Evolutionary conservation across 2,113 vertebrate genomes (phyloP).

Genomic region (Muntiacus muntjak): DNA sequence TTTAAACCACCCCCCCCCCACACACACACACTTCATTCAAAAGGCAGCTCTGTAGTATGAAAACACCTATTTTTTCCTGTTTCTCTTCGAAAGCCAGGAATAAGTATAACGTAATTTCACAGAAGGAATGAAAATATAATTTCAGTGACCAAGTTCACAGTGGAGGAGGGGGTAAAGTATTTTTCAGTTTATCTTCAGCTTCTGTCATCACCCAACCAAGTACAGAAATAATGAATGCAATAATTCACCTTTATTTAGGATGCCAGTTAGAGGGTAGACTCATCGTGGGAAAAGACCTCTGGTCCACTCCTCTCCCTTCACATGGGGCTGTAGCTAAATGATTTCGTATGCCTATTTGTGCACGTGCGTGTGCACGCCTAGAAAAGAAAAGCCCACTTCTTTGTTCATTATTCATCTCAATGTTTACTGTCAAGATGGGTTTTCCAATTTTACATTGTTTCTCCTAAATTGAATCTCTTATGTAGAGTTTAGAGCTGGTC

Average conservation of each 20-base stretch:
- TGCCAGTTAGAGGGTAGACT: neutral
- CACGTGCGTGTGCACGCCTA: accelerated
- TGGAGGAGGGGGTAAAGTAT: neutral
- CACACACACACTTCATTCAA: neutral
- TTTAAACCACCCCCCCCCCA: neutral
- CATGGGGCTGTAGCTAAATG: neutral
- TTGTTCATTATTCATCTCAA: slow-evolving; percentile 11
- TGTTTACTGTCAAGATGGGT: slow-evolving; percentile 44
- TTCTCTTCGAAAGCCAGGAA: neutral
- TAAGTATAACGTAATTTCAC: slow-evolving; percentile 10
- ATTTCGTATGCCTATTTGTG: neutral
- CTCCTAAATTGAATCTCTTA: slow-evolving; percentile 49
- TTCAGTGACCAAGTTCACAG: slow-evolving; percentile 19
- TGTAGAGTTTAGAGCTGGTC: slow-evolving; percentile 22
- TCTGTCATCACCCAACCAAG: neutral
- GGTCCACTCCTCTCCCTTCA: neutral
- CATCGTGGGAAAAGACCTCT: neutral
- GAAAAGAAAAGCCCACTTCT: neutral
- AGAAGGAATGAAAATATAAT: slow-evolving; percentile 17
- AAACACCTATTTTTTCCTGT: neutral
- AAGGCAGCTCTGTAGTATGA: neutral
- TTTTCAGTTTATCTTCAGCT: slow-evolving; percentile 21
- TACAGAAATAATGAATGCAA: neutral
- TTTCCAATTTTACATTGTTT: slow-evolving; percentile 66
- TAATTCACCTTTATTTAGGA: slow-evolving; percentile 4